Percentiles rank a stretch among this genome's conserved stretches.
phyloP scores from a whole-genome alignment of 2,797 vertebrate species.

The Malacoctenus gilli region DNA sequence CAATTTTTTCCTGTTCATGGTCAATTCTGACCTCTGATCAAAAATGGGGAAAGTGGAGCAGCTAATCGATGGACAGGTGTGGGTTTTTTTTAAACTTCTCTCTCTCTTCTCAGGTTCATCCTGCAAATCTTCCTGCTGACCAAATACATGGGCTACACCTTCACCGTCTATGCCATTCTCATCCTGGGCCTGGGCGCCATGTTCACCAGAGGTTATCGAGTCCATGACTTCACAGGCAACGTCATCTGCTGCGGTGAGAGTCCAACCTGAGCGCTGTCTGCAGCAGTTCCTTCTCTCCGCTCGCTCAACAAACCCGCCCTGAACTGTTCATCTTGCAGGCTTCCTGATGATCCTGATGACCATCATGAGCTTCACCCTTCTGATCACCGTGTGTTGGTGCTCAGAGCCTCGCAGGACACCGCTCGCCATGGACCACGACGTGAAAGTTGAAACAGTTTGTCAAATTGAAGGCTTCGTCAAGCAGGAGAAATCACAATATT shows the following conservation, averaged over 20 bases:
- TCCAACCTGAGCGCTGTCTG: background rate
- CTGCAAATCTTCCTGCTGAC: constrained; percentile 74
- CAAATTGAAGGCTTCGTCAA: no score
- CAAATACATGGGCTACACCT: constrained; percentile 75
- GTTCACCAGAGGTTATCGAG: constrained; percentile 61
- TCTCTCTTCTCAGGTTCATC: constrained; percentile 75
- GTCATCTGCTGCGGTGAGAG: constrained; percentile 66
- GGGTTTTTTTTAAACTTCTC: no score
- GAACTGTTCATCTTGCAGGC: constrained; percentile 35
- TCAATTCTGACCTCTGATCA: no score
- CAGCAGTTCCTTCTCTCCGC: no score
- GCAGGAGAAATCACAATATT: constrained; percentile 12
- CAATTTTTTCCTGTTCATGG: no score
- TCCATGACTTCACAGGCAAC: constrained; percentile 49
- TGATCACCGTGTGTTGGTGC: constrained; percentile 47
- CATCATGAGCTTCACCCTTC: constrained; percentile 46
- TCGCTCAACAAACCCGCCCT: background rate
- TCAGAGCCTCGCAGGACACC: background rate
- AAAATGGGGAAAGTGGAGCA: no score
- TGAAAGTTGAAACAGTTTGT: constrained; percentile 23
- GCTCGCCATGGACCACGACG: background rate
- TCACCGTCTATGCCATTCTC: constrained; percentile 75
- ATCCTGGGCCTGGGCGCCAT: constrained; percentile 74
- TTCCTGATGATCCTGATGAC: constrained; percentile 63
- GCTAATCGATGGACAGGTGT: no score